Evolutionary conservation across 2,888 invertebrate genomes (phyloP), one percentile per base, ranked within the genome.

Genomic region (Oithona nana): DNA sequence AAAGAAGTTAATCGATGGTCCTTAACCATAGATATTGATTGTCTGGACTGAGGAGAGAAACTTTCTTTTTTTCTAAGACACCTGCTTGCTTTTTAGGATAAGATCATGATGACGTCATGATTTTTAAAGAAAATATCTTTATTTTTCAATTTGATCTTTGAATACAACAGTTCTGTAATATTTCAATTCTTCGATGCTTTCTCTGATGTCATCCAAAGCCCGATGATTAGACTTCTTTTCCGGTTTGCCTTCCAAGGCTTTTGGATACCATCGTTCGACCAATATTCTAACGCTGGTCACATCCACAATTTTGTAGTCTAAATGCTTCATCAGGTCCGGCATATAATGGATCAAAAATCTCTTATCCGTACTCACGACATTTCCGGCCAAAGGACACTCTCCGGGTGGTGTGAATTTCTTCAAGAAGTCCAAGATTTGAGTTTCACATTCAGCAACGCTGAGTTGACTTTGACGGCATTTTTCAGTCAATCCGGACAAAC

Each of bases 241-340:
- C 0, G 86, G 85, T 59, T 75, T 74, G n/a, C 69, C 70, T 16
- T 76, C 72, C 67, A 73, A 79, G 11, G 81, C 71, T 22, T 77
- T 75, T 1, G 80, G 79, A 72, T 82, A 82, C 93, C 94, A 95
- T 20, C 86, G 73, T 66, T 78, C 67, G 63, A 1, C 31, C 28
- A 95, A 71, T 73, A 94, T 93, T 72, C 93, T 94, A 22, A 97
- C 74, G 0, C 87, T 81, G 39, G 87, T 88, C 1, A 94, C 92
- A 76, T 97, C 97, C 66, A 98, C 82, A 54, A 89, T 83, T 68
- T 95, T 80, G 73, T 95, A 93, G 71, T 95, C 92, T 66, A 95
- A 75, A 71, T 89, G 86, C 1, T 79, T 71, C 70, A 84, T 72
- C 4, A 95, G 74, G 52, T 67, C 75, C 0, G 90, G 92, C 87